A percentile compares a stretch with the other conserved stretches of the same genome.
Conservation (phyloP, 2,888 invertebrate genomes). For the Dynastes tityus region DNA sequence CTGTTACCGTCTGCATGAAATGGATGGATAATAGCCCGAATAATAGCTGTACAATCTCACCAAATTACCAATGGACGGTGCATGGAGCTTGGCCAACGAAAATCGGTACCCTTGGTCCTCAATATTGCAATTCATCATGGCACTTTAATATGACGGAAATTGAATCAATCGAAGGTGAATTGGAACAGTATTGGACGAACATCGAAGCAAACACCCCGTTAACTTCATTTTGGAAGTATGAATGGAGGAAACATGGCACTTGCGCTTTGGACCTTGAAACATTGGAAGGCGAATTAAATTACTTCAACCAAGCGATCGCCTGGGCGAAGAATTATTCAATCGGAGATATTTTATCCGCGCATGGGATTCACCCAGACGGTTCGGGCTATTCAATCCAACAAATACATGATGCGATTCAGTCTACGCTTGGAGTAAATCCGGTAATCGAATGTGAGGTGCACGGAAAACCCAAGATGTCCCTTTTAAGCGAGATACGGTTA, state of each 20-base stretch:
- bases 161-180: conserved; percentile 70
- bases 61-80: conserved; percentile 80
- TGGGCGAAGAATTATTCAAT: conserved; percentile 78
- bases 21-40: conserved; percentile 78
- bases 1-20: conserved; percentile 79
- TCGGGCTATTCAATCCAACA: conserved; percentile 70
- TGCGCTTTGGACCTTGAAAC: conserved; percentile 77
- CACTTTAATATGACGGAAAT: conserved; percentile 78
- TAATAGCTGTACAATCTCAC: conserved; percentile 79
- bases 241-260: conserved; percentile 89
- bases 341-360: conserved; percentile 73
- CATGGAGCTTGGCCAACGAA: conserved; percentile 91
- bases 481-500: conserved; percentile 81
- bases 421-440: conserved; percentile 74
- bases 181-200: conserved; percentile 79
- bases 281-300: conserved; percentile 64
- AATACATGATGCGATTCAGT: conserved; percentile 73
- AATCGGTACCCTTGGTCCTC: conserved; percentile 78
- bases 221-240: conserved; percentile 83
- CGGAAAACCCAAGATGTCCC: conserved; percentile 73
- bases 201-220: conserved; percentile 74
- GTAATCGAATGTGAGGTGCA: conserved; percentile 78
- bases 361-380: conserved; percentile 75
- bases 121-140: conserved; percentile 80
- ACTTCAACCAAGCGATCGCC: conserved; percentile 78